Evolutionary conservation across 1,140 invertebrate genomes (phyloP).

Genomic region (Diploscapter pachys): DNA sequence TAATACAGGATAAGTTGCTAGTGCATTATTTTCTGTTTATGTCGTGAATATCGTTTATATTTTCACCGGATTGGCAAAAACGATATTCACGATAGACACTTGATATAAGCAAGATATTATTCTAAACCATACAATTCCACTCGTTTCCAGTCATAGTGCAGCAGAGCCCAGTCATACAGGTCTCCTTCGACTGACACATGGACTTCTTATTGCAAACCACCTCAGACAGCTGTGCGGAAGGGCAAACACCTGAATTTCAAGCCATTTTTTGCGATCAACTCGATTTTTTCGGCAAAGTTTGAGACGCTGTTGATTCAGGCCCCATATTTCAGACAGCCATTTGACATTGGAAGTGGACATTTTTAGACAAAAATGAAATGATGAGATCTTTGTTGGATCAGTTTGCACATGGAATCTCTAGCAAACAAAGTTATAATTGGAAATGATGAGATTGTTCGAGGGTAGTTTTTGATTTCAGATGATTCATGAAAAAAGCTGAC

Average conservation of each 20-base stretch:
- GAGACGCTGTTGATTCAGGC: neutral
- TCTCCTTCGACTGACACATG: slow-evolving; percentile 27
- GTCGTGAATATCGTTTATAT: too few species aligned
- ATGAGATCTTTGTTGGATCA: neutral
- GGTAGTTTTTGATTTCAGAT: too few species aligned
- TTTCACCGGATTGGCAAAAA: neutral
- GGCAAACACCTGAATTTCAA: slow-evolving; percentile 14
- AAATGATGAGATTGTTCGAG: too few species aligned
- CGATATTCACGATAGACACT: neutral
- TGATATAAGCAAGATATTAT: slow-evolving; percentile 1
- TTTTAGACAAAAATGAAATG: neutral
- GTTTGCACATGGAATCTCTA: neutral
- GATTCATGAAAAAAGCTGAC: too few species aligned
- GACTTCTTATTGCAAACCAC: slow-evolving; percentile 21
- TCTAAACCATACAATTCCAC: slow-evolving; percentile 19
- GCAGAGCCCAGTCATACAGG: slow-evolving; percentile 45
- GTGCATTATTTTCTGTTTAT: neutral
- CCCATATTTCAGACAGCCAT: neutral
- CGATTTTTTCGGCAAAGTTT: too few species aligned
- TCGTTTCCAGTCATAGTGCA: slow-evolving; percentile 40
- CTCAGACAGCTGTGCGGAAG: slow-evolving; percentile 26
- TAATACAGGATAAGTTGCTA: neutral
- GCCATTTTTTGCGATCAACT: too few species aligned
- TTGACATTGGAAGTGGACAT: neutral
- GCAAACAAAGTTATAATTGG: slow-evolving; percentile 4